Percentiles rank a stretch among this genome's conserved stretches.
These are phyloP conservation scores for Bursaphelenchus okinawaensis DNA, from an alignment of 2,888 invertebrate genomes.

Conservation along the genomic window DNA sequence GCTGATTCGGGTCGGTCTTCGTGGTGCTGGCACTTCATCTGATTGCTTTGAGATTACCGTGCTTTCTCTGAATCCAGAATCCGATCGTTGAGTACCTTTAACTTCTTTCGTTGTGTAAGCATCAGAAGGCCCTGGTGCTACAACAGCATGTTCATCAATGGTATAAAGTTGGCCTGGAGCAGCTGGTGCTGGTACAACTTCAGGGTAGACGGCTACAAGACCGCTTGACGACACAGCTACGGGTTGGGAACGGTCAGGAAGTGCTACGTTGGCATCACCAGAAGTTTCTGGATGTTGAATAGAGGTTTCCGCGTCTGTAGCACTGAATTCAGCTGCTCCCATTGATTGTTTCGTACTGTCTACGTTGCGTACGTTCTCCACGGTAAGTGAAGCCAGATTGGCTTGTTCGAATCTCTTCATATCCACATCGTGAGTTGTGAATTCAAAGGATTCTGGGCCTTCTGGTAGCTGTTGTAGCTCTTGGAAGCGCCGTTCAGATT, in stretches of 20 bases:
- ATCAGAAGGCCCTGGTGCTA: background rate
- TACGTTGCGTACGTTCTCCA: background rate
- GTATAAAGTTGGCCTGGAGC: background rate
- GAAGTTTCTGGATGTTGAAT: background rate
- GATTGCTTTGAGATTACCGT: slow-evolving; percentile 1
- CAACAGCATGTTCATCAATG: slow-evolving; percentile 2
- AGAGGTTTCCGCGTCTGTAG: background rate
- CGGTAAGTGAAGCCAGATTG: background rate
- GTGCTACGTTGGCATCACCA: background rate
- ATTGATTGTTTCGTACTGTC: background rate
- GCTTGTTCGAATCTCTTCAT: background rate
- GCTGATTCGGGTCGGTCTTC: slow-evolving; percentile 1
- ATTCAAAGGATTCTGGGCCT: background rate
- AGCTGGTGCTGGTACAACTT: background rate
- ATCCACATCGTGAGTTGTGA: slow-evolving; percentile 1
- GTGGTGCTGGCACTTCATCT: background rate
- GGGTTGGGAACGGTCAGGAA: background rate
- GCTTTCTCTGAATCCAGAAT: slow-evolving; percentile 10
- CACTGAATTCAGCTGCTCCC: background rate
- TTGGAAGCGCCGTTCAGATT: background rate
- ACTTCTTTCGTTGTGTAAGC: background rate
- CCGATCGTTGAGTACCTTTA: background rate
- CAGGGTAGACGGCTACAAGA: background rate
- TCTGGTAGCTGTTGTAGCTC: background rate
- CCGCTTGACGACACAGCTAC: background rate